These are phyloP conservation scores for Microplitis deprimator DNA, from an alignment of 2,888 invertebrate genomes.

Conservation along the genomic window DNA sequence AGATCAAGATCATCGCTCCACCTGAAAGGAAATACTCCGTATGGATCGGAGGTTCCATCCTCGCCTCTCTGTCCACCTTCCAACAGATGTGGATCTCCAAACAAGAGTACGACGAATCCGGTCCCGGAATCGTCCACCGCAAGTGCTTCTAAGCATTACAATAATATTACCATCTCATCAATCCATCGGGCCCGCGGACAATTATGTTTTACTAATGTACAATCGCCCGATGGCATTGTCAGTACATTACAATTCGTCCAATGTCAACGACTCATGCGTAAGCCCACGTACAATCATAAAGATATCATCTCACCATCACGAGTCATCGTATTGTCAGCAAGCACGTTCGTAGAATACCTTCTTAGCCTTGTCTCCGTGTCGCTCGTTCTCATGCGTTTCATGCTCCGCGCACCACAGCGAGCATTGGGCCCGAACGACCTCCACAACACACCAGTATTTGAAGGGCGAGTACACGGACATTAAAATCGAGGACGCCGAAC, in stretches of 20 bases:
- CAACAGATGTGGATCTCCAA: conserved; percentile 98
- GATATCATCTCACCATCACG: conserved; percentile 48
- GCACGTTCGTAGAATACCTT: conserved; percentile 22
- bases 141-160: conserved; percentile 95
- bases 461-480: conserved; percentile 5
- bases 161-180: conserved; percentile 94
- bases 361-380: conserved; percentile 8
- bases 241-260: conserved; percentile 85
- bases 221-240: conserved; percentile 86
- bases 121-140: conserved; percentile 95
- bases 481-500: conserved; percentile 10
- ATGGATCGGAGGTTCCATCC: conserved; percentile 96
- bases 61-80: conserved; percentile 91
- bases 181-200: conserved; percentile 94
- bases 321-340: conserved; percentile 46
- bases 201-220: conserved; percentile 95
- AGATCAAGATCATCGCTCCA: conserved; percentile 96
- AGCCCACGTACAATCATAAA: conserved; percentile 95
- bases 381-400: conserved; percentile 22
- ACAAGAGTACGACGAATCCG: conserved; percentile 97
- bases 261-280: conserved; percentile 91
- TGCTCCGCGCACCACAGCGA: conserved; percentile 18
- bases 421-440: conserved; percentile 29
- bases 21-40: conserved; percentile 98
- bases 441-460: background rate